Evolutionary conservation across 2,113 vertebrate species (phyloP), one percentile per base, ranked within the genome.

Genomic region (Sigmodon hispidus): DNA sequence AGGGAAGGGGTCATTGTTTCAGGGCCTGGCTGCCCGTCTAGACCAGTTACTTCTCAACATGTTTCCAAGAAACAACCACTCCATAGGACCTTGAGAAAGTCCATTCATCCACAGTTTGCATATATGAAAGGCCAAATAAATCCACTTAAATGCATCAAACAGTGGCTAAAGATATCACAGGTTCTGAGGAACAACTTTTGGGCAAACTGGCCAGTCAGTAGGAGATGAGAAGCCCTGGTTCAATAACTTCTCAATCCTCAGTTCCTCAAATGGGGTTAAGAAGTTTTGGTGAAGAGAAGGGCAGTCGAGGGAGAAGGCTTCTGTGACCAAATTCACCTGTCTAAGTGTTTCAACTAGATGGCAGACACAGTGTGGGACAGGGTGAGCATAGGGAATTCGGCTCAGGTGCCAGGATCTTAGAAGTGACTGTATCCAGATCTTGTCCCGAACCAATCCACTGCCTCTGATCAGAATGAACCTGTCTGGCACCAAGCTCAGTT

Each of bases 351-450:
- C 0, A 1, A 22, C 29, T 34, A 11, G 0, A 11, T 55, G 40
- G 87, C 73, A 69, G 69, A 34, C 65, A 11, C 19, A 34, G 61
- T 19, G 48, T 61, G 43, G 55, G 57, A 13, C 0, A n/a, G 61
- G n/a, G 26, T 57, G 22, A 57, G 31, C 6, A 21, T 5, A 4
- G 13, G 6, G 24, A 1, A 0, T 52, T 5, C 4, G 69, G 1
- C 43, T 55, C 34, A 2, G 6, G 8, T 11, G 5, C 19, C 3
- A 7, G 36, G 59, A 29, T 57, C 52, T 24, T 0, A 2, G 31
- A 15, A 43, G 16, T 4, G 21, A 36, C 6, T 31, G 7, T 16
- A 7, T 43, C 43, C 0, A 0, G n/a, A 8, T 16, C 57, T 61
- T 8, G 19, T 0, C 7, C 7, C 34, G 11, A 26, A n/a, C 9